phyloP scores from a whole-genome alignment of 2,113 vertebrate genomes.

The Morone saxatilis region DNA sequence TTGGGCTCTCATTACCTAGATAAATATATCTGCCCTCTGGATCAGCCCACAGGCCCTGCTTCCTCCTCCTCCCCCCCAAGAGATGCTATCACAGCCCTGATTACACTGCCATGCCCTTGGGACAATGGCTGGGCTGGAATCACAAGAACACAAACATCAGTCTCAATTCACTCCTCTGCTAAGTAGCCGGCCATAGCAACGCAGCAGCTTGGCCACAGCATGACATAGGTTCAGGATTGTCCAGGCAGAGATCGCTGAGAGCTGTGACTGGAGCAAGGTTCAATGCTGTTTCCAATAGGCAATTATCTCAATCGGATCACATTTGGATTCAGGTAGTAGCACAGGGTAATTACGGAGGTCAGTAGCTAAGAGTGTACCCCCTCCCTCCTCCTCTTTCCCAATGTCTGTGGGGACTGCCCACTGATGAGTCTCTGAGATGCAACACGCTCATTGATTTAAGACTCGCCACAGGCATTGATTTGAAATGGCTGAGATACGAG shows the following conservation, averaged over 20 bases:
- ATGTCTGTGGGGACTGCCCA: constrained; percentile 67
- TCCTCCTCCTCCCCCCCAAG: constrained; percentile 65
- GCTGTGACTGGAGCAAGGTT: constrained; percentile 66
- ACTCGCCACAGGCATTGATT: constrained; percentile 83
- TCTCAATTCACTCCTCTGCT: constrained; percentile 78
- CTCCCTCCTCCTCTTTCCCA: constrained; percentile 39
- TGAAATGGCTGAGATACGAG: constrained; percentile 79
- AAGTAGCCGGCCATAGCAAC: constrained; percentile 65
- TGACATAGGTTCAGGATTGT: constrained; percentile 50
- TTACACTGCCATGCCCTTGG: constrained; percentile 81
- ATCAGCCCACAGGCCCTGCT: constrained; percentile 73
- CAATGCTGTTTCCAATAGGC: constrained; percentile 76
- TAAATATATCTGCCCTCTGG: constrained; percentile 83
- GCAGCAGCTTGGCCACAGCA: constrained; percentile 48
- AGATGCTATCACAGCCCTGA: constrained; percentile 84
- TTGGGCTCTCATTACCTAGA: constrained; percentile 85
- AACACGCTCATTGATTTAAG: constrained; percentile 84
- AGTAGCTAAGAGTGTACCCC: constrained; percentile 70
- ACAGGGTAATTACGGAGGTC: constrained; percentile 83
- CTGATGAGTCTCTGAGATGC: constrained; percentile 83
- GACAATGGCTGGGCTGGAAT: constrained; percentile 74
- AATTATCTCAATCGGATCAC: constrained; percentile 84
- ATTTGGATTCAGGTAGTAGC: constrained; percentile 82
- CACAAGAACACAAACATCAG: constrained; percentile 82
- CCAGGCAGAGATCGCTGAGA: constrained; percentile 46